Evolutionary conservation across 2,113 vertebrate genomes (phyloP), one percentile per base, ranked within the genome.

Genomic region (Ceuthmochares aereus): DNA sequence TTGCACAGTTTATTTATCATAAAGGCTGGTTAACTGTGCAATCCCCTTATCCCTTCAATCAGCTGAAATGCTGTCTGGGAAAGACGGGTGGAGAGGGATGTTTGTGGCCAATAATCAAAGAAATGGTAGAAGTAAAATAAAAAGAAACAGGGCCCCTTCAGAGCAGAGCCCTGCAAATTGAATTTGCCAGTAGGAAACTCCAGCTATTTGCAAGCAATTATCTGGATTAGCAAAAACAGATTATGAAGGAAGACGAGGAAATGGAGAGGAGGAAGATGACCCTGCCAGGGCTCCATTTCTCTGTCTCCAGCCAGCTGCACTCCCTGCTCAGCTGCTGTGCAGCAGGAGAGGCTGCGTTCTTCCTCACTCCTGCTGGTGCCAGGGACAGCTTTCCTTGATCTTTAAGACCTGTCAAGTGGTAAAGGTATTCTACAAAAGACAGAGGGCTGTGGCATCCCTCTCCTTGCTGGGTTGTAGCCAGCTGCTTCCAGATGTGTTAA

Each of bases 181-280:
- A 93, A 96, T 96, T 96, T 91, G 72, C 75, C 56, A 37, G 84
- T 62, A 92, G 93, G 87, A 92, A 94, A 81, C 56, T 93, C 72
- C 52, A 77, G 75, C 79, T 76, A 67, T 90, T 84, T 90, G 75
- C 82, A 90, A 92, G 59, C 63, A 86, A 34, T 77, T 90, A 95
- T 81, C 34, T 96, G 82, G 30, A 90, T 96, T 96, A 94, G 63
- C 30, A 40, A 89, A 93, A 91, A 83, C 63, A 63, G 5, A 42
- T 88, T 90, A 55, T 32, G 32, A 75, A 80, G 45, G 68, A 77
- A 47, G n/a, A 75, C 74, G 47, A 84, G 69, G 90, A 90, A 93
- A 75, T 45, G 60, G 55, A 58, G 54, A 87, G 45, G 40, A 87
- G 90, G 64, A 56, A 63, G n/a, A 42, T 1, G 22, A 74, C 49